phyloP scores from a whole-genome alignment of 2,888 invertebrate species.

The Eulithis testata region DNA sequence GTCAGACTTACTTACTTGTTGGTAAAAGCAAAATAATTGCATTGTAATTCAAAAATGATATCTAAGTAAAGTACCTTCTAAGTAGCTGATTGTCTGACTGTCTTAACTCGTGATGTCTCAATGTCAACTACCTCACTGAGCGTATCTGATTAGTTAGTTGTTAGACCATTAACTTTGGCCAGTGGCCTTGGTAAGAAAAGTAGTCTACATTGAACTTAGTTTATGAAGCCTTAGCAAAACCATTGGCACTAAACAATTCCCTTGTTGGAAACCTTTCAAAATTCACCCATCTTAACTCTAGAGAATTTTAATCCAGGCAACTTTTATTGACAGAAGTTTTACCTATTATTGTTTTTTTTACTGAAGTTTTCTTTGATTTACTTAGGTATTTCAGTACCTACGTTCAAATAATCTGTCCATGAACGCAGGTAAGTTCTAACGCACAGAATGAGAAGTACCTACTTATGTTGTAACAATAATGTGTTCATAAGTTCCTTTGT shows the following conservation, averaged over 20 bases:
- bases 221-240: slow-evolving; percentile 12
- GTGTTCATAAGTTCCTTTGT: too few species aligned
- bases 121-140: slow-evolving; percentile 16
- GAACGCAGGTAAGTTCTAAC: too few species aligned
- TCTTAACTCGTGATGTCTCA: slow-evolving; percentile 4
- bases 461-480: too few species aligned
- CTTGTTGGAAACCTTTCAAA: background rate
- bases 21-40: too few species aligned
- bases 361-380: too few species aligned
- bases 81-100: background rate
- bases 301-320: background rate
- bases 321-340: too few species aligned
- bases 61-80: too few species aligned
- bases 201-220: slow-evolving; percentile 13
- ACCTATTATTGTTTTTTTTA: too few species aligned
- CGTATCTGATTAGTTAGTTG: background rate
- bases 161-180: background rate
- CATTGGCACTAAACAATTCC: slow-evolving; percentile 6
- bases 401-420: too few species aligned
- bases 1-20: too few species aligned
- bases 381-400: too few species aligned
- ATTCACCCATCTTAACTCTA: background rate
- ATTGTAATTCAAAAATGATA: background rate
- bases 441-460: too few species aligned
- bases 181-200: slow-evolving; percentile 6